Evolutionary conservation across 92 coral and sea anemone species (phyloP).

Genomic region (Metridium senile): DNA sequence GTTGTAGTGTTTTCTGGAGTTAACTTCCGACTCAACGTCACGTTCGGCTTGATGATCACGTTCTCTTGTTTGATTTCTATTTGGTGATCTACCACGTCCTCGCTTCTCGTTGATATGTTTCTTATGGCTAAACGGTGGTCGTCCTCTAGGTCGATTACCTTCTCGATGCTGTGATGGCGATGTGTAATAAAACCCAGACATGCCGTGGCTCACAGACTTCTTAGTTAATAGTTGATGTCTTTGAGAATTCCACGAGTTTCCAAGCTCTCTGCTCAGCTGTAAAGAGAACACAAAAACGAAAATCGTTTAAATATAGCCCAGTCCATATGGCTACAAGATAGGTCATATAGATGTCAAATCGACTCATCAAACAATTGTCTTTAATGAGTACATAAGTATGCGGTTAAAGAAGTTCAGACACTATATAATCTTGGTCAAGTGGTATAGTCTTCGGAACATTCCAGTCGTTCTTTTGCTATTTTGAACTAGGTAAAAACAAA

Average conservation of each 20-base stretch:
- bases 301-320: background rate
- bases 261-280: constrained; percentile 76
- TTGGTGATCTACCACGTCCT: constrained; percentile 61
- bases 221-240: constrained; percentile 45
- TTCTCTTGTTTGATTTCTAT: constrained; percentile 64
- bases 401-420: constrained; percentile 24
- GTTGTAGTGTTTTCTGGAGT: constrained; percentile 33
- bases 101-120: constrained; percentile 68
- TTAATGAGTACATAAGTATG: constrained; percentile 9
- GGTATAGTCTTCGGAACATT: constrained; percentile 17
- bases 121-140: constrained; percentile 80
- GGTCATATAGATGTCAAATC: background rate
- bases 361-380: constrained; percentile 5
- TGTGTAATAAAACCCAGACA: constrained; percentile 83
- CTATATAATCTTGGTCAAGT: constrained; percentile 14
- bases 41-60: constrained; percentile 65
- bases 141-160: constrained; percentile 78
- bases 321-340: background rate
- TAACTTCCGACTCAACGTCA: constrained; percentile 31
- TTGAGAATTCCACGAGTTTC: constrained; percentile 78
- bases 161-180: constrained; percentile 83
- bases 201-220: constrained; percentile 49
- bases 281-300: constrained; percentile 23
- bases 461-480: constrained; percentile 7
- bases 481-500: background rate